phyloP scores from a whole-genome alignment of 2,888 invertebrate species.

The Leucophora obtusa region DNA sequence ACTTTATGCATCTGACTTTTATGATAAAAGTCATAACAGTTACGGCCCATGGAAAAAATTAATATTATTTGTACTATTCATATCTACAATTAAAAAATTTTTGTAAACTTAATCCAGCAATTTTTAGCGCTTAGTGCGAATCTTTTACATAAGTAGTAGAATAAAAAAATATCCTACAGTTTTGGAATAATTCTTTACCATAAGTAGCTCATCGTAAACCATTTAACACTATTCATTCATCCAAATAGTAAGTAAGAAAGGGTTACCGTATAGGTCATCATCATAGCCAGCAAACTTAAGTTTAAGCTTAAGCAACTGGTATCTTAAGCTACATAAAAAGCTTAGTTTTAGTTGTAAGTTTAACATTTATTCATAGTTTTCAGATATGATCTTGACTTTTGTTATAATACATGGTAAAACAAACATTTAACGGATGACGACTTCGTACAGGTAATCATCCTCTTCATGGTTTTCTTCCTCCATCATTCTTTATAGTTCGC shows the following conservation, averaged over 20 bases:
- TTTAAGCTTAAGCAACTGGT: too few species aligned
- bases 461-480: background rate
- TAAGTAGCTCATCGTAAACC: slow-evolving; percentile 5
- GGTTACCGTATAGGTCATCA: background rate
- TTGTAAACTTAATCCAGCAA: too few species aligned
- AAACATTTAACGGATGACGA: background rate
- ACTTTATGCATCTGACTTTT: too few species aligned
- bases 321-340: slow-evolving; percentile 11
- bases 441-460: slow-evolving; percentile 7
- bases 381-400: slow-evolving; percentile 47
- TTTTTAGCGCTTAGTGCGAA: background rate
- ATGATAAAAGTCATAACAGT: too few species aligned
- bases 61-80: too few species aligned
- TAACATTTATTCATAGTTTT: slow-evolving; percentile 25
- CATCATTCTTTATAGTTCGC: slow-evolving; percentile 1
- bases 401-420: slow-evolving; percentile 22
- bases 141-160: background rate
- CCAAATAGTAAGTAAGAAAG: background rate
- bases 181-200: background rate
- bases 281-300: background rate
- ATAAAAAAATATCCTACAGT: background rate
- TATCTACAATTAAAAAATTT: too few species aligned
- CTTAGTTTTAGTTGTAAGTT: slow-evolving; percentile 23
- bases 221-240: background rate
- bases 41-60: too few species aligned